Percentiles rank a stretch among this genome's conserved stretches.
These are phyloP conservation scores for Hipposideros larvatus DNA, from an alignment of 2,797 vertebrate species.

Conservation along the genomic window DNA sequence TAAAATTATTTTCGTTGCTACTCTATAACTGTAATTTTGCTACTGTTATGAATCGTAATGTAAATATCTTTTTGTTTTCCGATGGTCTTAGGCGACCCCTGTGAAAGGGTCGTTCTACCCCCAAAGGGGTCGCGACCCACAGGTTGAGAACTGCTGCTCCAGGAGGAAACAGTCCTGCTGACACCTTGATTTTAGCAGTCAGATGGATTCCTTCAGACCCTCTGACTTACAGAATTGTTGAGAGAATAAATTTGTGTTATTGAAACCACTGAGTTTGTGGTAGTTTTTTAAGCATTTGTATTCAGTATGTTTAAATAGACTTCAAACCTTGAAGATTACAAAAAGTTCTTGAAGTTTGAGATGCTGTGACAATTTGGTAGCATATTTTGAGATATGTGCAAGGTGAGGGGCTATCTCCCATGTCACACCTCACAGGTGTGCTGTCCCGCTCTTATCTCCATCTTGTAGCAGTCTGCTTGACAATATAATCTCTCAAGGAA, in stretches of 20 bases:
- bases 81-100: too few relatives aligned
- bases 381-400: neutral
- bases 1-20: too few relatives aligned
- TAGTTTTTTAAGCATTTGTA: neutral
- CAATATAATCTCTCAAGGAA: neutral
- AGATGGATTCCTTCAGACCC: neutral
- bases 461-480: neutral
- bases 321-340: neutral
- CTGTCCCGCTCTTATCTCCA: neutral
- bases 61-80: too few relatives aligned
- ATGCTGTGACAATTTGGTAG: neutral
- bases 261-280: neutral
- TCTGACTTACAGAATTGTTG: neutral
- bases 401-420: neutral
- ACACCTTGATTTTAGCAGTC: neutral
- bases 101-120: too few relatives aligned
- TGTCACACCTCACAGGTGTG: neutral
- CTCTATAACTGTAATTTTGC: too few relatives aligned
- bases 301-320: neutral
- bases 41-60: too few relatives aligned
- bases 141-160: neutral
- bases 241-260: neutral
- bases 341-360: neutral
- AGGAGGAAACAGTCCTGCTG: neutral
- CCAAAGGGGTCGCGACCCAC: too few relatives aligned